Evolutionary conservation across 2,888 invertebrate species (phyloP).

Genomic region (Lacanobia oleracea): DNA sequence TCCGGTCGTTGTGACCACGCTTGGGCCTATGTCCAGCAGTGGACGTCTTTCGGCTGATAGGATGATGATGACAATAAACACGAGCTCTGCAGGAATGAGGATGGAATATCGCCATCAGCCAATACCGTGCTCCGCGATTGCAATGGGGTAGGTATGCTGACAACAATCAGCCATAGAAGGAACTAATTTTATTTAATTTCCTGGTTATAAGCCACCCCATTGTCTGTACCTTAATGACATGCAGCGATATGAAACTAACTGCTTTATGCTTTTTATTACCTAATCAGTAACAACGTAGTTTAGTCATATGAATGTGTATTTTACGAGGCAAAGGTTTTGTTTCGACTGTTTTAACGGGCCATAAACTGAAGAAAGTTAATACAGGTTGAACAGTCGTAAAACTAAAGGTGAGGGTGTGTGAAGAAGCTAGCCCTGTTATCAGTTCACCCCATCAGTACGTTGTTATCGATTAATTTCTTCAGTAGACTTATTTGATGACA

Average conservation of each 20-base stretch:
- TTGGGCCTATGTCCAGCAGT: no score
- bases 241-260: constrained; percentile 2
- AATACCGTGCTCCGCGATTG: no score
- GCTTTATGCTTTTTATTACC: not conserved
- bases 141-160: no score
- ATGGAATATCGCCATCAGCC: no score
- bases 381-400: constrained; percentile 49
- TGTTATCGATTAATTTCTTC: not conserved
- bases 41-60: no score
- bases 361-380: constrained; percentile 56
- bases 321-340: constrained; percentile 61
- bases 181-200: not conserved
- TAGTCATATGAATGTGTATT: constrained; percentile 45
- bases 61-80: no score
- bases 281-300: constrained; percentile 37
- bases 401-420: not conserved
- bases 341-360: constrained; percentile 51
- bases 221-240: not conserved
- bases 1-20: no score
- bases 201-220: not conserved
- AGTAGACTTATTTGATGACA: not conserved
- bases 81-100: no score
- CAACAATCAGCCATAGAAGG: no score
- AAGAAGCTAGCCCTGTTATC: constrained; percentile 33
- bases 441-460: constrained; percentile 4